phyloP scores from a whole-genome alignment of 2,888 invertebrate species.

The Phortica magna region DNA sequence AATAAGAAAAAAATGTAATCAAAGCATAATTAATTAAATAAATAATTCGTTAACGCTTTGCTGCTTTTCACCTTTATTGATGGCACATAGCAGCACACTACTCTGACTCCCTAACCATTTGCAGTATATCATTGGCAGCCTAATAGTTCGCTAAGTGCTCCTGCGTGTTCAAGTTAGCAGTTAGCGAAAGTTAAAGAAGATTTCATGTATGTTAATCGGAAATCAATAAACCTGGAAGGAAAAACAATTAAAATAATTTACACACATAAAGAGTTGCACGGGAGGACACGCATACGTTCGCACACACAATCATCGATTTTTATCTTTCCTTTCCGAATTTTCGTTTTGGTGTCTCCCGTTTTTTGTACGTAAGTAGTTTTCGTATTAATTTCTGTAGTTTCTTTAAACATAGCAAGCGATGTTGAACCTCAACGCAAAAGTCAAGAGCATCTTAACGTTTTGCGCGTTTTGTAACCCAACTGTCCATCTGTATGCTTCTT shows the following conservation, averaged over 20 bases:
- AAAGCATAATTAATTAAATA: not conserved
- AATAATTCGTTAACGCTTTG: not conserved
- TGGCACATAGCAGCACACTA: not conserved
- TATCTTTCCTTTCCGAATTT: not conserved
- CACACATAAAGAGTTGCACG: not conserved
- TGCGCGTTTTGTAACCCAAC: no score
- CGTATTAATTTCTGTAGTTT: conserved; percentile 9
- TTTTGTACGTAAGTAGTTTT: not conserved
- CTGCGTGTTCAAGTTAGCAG: not conserved
- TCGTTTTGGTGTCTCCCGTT: no score
- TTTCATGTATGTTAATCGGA: conserved; percentile 13
- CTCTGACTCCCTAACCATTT: not conserved
- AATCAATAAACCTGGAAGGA: conserved; percentile 30
- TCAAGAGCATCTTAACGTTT: no score
- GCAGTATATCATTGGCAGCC: no score
- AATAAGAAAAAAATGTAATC: not conserved
- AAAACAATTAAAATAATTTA: conserved; percentile 26
- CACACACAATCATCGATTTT: conserved; percentile 1
- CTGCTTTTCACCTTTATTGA: not conserved
- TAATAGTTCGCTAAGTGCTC: not conserved
- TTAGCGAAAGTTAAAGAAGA: not conserved
- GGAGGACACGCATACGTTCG: not conserved
- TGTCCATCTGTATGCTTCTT: not conserved
- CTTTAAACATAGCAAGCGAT: not conserved
- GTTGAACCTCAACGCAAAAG: not conserved